Conservation (phyloP, 2,113 vertebrate genomes). For the Urocitellus parryii region DNA sequence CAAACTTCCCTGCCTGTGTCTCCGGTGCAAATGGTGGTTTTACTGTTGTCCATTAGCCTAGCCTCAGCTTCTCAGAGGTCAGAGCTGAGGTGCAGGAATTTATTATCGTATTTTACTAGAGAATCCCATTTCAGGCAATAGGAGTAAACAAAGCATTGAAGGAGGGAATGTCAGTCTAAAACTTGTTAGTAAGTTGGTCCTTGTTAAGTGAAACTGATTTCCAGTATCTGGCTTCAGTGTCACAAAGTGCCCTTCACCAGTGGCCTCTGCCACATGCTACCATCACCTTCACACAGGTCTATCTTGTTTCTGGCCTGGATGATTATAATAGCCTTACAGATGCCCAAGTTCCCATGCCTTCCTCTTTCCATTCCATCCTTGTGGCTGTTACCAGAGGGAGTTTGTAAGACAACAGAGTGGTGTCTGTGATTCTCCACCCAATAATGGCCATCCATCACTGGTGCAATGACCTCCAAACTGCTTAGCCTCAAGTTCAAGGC, state of each 20-base stretch:
- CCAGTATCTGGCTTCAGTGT: neutral
- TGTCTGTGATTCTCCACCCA: neutral
- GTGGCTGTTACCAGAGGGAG: neutral
- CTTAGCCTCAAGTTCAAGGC: neutral
- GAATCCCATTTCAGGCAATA: neutral
- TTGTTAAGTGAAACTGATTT: neutral
- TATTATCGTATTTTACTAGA: neutral
- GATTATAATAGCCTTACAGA: neutral
- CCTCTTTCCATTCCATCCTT: neutral
- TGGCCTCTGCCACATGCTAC: neutral
- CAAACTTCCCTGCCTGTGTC: neutral
- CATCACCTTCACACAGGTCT: neutral
- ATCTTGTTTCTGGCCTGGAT: neutral
- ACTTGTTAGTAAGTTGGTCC: neutral
- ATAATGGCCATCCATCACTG: neutral
- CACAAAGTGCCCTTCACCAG: neutral
- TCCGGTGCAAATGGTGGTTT: neutral
- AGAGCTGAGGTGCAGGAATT: neutral
- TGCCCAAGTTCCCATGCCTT: neutral
- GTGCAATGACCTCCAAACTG: neutral
- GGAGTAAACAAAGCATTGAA: neutral
- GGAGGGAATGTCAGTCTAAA: neutral
- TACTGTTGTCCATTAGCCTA: neutral
- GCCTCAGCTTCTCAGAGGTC: neutral
- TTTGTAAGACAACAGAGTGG: neutral